A percentile compares a stretch with the other conserved stretches of the same genome.
phyloP scores from a whole-genome alignment of 1,140 invertebrate species.

The Caenorhabditis latens region DNA sequence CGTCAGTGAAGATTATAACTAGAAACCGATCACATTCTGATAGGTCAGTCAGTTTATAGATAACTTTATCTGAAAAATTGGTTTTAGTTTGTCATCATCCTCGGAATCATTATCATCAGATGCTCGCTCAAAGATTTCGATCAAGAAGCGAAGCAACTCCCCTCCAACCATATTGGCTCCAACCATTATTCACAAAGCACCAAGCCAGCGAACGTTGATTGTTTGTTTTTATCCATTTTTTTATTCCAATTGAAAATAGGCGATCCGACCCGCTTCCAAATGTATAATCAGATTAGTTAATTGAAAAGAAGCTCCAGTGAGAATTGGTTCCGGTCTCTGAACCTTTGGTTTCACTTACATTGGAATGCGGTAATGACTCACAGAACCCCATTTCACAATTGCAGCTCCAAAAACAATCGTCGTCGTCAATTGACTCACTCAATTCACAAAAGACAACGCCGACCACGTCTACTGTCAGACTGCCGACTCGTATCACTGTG shows the following conservation, averaged over 20 bases:
- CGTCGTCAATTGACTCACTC: conserved; percentile 39
- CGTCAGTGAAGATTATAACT: not conserved
- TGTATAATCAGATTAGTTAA: not conserved
- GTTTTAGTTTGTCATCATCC: not conserved
- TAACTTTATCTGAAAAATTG: not conserved
- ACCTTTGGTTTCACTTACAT: conserved; percentile 42
- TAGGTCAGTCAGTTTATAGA: not conserved
- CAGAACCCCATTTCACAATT: not conserved
- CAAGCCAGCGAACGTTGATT: conserved; percentile 32
- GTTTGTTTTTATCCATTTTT: not conserved
- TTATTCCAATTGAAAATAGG: not conserved
- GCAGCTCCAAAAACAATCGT: conserved; percentile 46
- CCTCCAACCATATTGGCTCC: not conserved
- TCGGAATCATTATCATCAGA: conserved; percentile 16
- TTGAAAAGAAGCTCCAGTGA: conserved; percentile 17
- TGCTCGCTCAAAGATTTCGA: conserved; percentile 29
- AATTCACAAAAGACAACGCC: conserved; percentile 24
- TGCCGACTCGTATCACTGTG: conserved; percentile 25
- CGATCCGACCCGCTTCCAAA: no score
- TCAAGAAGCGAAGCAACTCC: conserved; percentile 45
- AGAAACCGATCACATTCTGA: not conserved
- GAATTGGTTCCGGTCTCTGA: conserved; percentile 29
- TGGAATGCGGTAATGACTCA: conserved; percentile 25
- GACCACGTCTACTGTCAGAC: conserved; percentile 14
- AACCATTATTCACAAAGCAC: not conserved